Conservation (phyloP, 2,797 vertebrate species). For the Glyptemys insculpta region DNA sequence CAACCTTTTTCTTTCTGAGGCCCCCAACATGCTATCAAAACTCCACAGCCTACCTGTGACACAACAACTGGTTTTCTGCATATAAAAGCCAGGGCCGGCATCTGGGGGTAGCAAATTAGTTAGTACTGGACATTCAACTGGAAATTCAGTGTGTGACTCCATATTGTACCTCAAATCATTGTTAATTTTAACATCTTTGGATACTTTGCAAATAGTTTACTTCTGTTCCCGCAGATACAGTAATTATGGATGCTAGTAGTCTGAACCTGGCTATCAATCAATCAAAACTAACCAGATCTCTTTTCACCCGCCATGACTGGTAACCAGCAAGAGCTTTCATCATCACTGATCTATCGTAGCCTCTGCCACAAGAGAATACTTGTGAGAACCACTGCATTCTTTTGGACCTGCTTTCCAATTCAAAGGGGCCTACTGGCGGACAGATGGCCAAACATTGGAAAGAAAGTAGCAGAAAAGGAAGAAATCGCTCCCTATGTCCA, state of each 20-base stretch:
- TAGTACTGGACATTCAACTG: neutral
- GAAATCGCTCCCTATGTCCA: constrained; percentile 10
- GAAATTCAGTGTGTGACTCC: neutral
- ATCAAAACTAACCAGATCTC: neutral
- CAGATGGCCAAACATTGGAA: constrained; percentile 59
- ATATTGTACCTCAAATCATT: neutral
- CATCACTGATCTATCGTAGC: neutral
- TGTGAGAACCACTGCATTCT: neutral
- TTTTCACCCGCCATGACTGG: neutral
- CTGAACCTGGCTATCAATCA: neutral
- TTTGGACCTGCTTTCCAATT: constrained; percentile 23
- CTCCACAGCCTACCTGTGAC: no score
- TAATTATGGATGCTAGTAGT: neutral
- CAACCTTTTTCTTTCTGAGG: no score
- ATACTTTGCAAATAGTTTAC: neutral
- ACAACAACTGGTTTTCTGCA: no score
- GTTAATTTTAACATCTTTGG: neutral
- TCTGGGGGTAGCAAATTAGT: no score
- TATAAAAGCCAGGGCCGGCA: no score
- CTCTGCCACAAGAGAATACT: constrained; percentile 36
- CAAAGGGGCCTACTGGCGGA: constrained; percentile 14
- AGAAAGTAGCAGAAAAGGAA: neutral
- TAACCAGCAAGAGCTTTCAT: constrained; percentile 42
- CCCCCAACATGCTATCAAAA: no score
- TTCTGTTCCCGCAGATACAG: neutral